phyloP scores from a whole-genome alignment of 1,140 invertebrate species.

The Solenopsis fugax region DNA sequence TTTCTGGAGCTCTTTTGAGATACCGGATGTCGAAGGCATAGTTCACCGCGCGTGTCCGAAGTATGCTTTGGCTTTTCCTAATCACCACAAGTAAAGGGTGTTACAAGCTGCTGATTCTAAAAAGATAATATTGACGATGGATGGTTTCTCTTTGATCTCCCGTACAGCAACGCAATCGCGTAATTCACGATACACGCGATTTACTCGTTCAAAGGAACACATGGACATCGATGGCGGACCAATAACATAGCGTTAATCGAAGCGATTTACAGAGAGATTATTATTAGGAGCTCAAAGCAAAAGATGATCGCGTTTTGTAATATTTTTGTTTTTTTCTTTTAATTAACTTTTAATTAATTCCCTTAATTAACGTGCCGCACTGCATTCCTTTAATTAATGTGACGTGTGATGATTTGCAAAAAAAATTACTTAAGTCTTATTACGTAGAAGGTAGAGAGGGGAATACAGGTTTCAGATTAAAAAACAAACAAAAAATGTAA shows the following conservation, averaged over 20 bases:
- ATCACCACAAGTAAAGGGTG: slow-evolving; percentile 20
- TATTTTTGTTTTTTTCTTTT: background rate
- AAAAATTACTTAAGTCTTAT: background rate
- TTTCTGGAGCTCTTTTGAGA: slow-evolving; percentile 30
- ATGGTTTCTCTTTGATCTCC: slow-evolving; percentile 46
- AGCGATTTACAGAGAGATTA: slow-evolving; percentile 40
- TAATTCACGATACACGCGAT: slow-evolving; percentile 13
- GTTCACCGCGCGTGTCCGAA: background rate
- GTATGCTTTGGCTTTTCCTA: background rate
- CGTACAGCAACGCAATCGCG: background rate
- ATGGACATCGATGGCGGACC: background rate
- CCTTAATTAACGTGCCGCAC: too few relatives aligned
- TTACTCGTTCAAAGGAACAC: slow-evolving; percentile 27
- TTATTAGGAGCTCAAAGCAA: slow-evolving; percentile 9
- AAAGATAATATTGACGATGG: slow-evolving; percentile 41
- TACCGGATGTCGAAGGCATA: slow-evolving; percentile 23
- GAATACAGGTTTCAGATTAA: background rate
- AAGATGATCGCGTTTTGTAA: background rate
- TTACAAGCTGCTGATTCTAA: slow-evolving; percentile 52
- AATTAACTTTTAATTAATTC: too few relatives aligned
- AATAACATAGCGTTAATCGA: slow-evolving; percentile 24
- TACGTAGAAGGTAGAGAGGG: background rate
- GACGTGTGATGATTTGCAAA: background rate
- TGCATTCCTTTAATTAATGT: background rate
- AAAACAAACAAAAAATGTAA: background rate